phyloP scores from a whole-genome alignment of 2,113 vertebrate species.

The Microtus pennsylvanicus region DNA sequence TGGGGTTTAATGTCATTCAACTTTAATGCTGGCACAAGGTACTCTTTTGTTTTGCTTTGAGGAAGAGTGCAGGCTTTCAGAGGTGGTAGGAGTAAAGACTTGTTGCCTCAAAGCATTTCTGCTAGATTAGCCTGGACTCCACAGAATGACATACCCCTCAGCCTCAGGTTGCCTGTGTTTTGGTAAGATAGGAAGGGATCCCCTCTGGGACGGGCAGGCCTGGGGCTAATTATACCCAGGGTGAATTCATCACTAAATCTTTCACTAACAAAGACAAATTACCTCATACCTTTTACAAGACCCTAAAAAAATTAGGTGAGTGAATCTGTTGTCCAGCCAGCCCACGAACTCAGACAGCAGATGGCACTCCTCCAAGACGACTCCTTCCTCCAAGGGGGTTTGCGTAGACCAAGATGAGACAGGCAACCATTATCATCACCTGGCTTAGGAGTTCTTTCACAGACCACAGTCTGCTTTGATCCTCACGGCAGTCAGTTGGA shows the following conservation, averaged over 20 bases:
- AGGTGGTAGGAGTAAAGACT: slow-evolving; percentile 30
- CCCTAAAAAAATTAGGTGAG: slow-evolving; percentile 82
- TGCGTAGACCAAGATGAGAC: not conserved
- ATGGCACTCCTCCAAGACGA: slow-evolving; percentile 62
- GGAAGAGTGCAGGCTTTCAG: slow-evolving; percentile 11
- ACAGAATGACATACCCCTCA: not conserved
- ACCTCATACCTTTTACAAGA: slow-evolving; percentile 74
- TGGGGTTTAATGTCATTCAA: slow-evolving; percentile 26
- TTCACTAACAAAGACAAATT: slow-evolving; percentile 78
- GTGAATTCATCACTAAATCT: slow-evolving; percentile 75
- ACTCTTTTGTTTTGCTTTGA: slow-evolving; percentile 53
- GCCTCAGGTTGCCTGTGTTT: slow-evolving; percentile 66
- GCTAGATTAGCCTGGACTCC: slow-evolving; percentile 39
- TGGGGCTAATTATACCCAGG: slow-evolving; percentile 77
- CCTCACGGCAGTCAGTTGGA: not conserved
- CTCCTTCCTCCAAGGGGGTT: not conserved
- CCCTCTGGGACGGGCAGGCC: slow-evolving; percentile 73
- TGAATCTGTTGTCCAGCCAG: slow-evolving; percentile 58
- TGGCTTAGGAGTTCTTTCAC: not conserved
- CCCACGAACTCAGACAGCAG: slow-evolving; percentile 58
- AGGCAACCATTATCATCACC: not conserved
- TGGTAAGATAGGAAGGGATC: slow-evolving; percentile 76
- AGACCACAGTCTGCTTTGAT: not conserved
- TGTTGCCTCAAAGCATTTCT: slow-evolving; percentile 17
- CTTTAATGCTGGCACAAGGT: not conserved